Conservation (phyloP, 2,888 invertebrate species). For the Amiota minor region DNA sequence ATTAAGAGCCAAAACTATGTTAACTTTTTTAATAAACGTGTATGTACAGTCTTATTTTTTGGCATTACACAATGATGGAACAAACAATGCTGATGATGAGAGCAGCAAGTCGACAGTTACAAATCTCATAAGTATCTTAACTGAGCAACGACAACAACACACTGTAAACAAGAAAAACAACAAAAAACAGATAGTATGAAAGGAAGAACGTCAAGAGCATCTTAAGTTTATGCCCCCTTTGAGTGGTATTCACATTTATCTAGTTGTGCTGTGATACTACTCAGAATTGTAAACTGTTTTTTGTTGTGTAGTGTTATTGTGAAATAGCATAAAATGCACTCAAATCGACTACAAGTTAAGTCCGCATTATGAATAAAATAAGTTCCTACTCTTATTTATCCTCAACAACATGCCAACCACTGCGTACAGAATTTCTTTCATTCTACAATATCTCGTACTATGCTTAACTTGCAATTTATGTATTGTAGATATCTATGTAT, state of each 20-base stretch:
- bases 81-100: not conserved
- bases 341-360: not conserved
- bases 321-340: not conserved
- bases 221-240: no score
- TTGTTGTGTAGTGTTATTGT: not conserved
- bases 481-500: not conserved
- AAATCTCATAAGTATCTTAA: constrained; percentile 1
- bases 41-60: not conserved
- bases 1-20: not conserved
- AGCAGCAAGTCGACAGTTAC: not conserved
- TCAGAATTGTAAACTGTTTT: no score
- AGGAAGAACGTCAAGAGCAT: no score
- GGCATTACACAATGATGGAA: not conserved
- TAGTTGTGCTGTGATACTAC: no score
- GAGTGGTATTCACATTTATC: no score
- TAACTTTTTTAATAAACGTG: constrained; percentile 1
- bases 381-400: not conserved
- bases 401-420: no score
- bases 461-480: not conserved
- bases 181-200: no score
- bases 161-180: not conserved
- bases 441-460: no score
- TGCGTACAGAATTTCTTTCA: no score
- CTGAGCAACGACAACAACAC: not conserved
- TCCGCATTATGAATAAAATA: constrained; percentile 14